Base-by-base conservation (phyloP, 92 coral and sea anemone species). In the Micromussa lordhowensis region DNA sequence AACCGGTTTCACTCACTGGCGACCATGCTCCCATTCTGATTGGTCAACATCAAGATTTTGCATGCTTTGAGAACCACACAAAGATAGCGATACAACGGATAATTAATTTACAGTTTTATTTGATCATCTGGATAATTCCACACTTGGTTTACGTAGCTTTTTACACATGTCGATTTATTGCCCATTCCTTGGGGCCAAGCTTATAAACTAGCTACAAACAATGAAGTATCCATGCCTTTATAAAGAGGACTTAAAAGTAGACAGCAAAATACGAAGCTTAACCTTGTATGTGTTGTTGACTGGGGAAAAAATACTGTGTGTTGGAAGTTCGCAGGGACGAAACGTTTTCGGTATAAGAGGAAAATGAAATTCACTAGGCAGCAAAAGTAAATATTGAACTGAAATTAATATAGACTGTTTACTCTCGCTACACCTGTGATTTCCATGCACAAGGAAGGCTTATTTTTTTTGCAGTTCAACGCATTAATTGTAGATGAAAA, bases 101-200 rank as follows among this genome's bases (percentile, higher is more conserved):
- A 54, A 73, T 54, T 74, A 57, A 31, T 32, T 54, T 72, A 32
- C 16, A 58, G 2, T 38, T 9, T 84, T 36, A 40, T 84, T 84
- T 74, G 71, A 12, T 35, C 88, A 84, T 13, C 88, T 75, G 80
- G 32, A 31, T 84, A 51, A 30, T 72, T 29, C 24, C 71, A 32
- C 61, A 21, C 22, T 22, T 12, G n/a, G 86, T 68, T 54, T 68
- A 12, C 58, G n/a, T 26, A 68, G 57, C 88, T 84, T 26, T 59
- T 28, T 24, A 75, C 81, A 84, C 88, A 74, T 4, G 30, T 19
- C 13, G 32, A 21, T 4, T 29, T 32, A 34, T 14, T 68, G 21
- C 78, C 76, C n/a, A 34, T 35, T 73, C 26, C 4, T 12, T 66
- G 71, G 26, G 16, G 71, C 26, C 71, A 66, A 66, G 13, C 12